These are phyloP conservation scores for Hippocampus mohnikei DNA, from an alignment of 2,113 vertebrate genomes.

Conservation along the genomic window DNA sequence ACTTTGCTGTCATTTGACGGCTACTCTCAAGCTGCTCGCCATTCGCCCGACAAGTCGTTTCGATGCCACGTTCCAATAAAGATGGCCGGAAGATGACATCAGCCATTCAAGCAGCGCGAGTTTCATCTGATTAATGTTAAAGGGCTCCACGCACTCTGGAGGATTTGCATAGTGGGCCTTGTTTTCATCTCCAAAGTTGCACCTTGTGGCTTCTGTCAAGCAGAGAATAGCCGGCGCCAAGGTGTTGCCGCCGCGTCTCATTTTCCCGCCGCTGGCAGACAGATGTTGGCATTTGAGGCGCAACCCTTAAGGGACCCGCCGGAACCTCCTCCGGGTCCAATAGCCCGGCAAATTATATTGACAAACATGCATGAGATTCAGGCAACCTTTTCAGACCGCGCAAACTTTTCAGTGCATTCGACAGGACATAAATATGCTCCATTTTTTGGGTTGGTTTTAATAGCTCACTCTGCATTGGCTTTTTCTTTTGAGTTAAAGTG, in stretches of 20 bases:
- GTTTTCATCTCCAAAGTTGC: slow-evolving; percentile 57
- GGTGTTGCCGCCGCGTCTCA: slow-evolving; percentile 60
- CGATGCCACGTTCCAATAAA: background rate
- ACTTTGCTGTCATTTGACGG: no score
- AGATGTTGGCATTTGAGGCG: slow-evolving; percentile 72
- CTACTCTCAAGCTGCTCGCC: no score
- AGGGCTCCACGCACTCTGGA: slow-evolving; percentile 1
- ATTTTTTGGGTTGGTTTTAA: slow-evolving; percentile 27
- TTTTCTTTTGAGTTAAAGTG: slow-evolving; percentile 43
- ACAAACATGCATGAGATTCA: slow-evolving; percentile 75
- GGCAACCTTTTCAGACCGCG: slow-evolving; percentile 67
- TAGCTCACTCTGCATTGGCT: slow-evolving; percentile 8
- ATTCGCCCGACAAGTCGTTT: background rate
- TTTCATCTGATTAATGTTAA: slow-evolving; percentile 10
- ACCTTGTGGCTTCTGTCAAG: slow-evolving; percentile 69
- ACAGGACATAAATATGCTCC: slow-evolving; percentile 63
- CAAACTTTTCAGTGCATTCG: slow-evolving; percentile 57
- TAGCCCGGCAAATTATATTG: slow-evolving; percentile 71
- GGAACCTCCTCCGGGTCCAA: slow-evolving; percentile 54
- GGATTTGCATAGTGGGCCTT: slow-evolving; percentile 2
- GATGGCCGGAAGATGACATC: background rate
- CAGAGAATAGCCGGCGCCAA: slow-evolving; percentile 66
- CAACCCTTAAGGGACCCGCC: slow-evolving; percentile 64
- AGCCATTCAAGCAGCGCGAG: background rate
- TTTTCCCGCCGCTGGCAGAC: slow-evolving; percentile 61